Base-by-base conservation (phyloP, 1,140 invertebrate genomes). In the Aphidius ervi region DNA sequence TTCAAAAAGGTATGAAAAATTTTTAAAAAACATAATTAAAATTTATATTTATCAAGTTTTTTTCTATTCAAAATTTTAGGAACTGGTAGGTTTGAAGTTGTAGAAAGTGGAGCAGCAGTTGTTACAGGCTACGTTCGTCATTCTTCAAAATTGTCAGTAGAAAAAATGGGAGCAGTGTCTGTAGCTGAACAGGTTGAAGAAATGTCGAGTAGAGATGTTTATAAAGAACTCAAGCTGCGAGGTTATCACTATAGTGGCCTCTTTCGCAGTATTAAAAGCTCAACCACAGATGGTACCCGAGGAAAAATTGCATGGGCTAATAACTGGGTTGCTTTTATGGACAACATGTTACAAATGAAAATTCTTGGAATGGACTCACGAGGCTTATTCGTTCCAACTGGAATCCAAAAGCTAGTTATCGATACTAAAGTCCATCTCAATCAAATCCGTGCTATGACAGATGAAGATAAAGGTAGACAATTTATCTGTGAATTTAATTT, bases 261-360 rank as follows among this genome's bases (percentile, higher is more conserved):
- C 1, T 97, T 95, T 80, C 83, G 86, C 65, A 86, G 84, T 10
- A 72, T 90, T 9, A 72, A 82, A 9, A 78, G 81, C 68, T 74
- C 70, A 71, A 85, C 75, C 2, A 75, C 76, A 5, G 78, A 80
- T 62, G 82, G 78, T 31, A 66, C 63, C 0, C 71, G 67, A n/a
- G 88, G 86, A 23, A 73, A 72, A 31, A 75, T 88, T 1, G 64
- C 67, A 42, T 94, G 92, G 92, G 76, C 78, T 9, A 87, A 88
- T 66, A 95, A 96, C 74, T 98, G 93, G 93, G 87, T 95, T 0
- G 85, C 93, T 1, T 97, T 95, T 74, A 86, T 97, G 83, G 95
- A 98, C 74, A 93, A 89, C 16, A 90, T 97, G 87, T 75, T 97
- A n/a, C 95, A 98, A 74, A 86, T 96, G 63, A 86, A 89, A 64